Conservation (phyloP, 2,797 vertebrate genomes). For the Mallotus villosus region DNA sequence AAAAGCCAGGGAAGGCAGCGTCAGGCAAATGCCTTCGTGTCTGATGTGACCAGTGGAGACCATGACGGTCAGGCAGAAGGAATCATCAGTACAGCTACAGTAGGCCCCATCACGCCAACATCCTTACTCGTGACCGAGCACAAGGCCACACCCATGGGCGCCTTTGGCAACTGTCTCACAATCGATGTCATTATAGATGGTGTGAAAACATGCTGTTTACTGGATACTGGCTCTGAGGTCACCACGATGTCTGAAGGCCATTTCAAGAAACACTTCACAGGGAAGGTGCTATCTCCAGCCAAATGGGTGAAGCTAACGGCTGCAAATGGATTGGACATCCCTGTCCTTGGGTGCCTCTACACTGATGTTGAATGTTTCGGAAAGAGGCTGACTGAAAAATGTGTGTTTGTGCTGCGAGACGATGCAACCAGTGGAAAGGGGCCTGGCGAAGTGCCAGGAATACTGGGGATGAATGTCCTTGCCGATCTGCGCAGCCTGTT, state of each 20-base stretch:
- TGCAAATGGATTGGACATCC: no score
- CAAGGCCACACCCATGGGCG: background rate
- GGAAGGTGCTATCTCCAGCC: background rate
- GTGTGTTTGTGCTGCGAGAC: conserved; percentile 24
- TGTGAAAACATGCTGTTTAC: background rate
- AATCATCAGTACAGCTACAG: background rate
- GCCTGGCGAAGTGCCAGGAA: background rate
- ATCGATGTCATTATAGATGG: background rate
- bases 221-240: background rate
- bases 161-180: background rate
- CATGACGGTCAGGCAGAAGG: no score
- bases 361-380: no score
- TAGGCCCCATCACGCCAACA: no score
- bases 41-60: no score
- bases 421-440: background rate
- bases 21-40: no score
- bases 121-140: no score
- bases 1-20: no score
- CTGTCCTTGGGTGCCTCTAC: no score
- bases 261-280: background rate
- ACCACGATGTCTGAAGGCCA: background rate
- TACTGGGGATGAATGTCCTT: conserved; percentile 27
- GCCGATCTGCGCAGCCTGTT: conserved; percentile 8
- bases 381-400: background rate
- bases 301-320: background rate